Evolutionary conservation across 2,797 vertebrate genomes (phyloP).

Genomic region (Paguma larvata): DNA sequence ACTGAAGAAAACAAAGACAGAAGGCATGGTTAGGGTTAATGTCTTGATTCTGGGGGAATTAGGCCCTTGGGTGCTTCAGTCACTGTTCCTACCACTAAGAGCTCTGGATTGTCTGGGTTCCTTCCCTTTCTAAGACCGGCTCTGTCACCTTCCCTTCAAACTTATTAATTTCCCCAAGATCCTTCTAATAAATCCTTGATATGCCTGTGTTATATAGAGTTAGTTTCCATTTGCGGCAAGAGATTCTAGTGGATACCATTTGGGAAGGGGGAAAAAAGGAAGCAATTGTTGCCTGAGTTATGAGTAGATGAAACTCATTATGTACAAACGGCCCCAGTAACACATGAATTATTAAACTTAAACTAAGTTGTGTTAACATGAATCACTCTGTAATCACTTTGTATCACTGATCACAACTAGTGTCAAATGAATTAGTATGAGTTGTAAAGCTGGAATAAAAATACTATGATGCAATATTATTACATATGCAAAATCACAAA

Average conservation of each 20-base stretch:
- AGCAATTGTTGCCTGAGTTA: slow-evolving; percentile 21
- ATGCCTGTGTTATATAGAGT: background rate
- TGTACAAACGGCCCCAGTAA: slow-evolving; percentile 28
- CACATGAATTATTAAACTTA: slow-evolving; percentile 59
- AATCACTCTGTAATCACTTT: slow-evolving; percentile 71
- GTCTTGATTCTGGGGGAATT: background rate
- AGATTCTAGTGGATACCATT: background rate
- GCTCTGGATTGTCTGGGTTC: background rate
- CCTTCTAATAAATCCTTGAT: background rate
- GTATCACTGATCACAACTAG: slow-evolving; percentile 35
- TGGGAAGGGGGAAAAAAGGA: background rate
- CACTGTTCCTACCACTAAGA: background rate
- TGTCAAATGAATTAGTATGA: slow-evolving; percentile 43
- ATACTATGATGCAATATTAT: slow-evolving; percentile 52
- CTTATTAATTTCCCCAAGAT: background rate
- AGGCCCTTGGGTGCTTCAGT: background rate
- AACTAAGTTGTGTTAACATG: slow-evolving; percentile 61
- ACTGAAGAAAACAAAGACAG: background rate
- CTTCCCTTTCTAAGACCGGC: background rate
- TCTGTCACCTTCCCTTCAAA: background rate
- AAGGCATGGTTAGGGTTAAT: background rate
- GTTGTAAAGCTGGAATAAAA: slow-evolving; percentile 53
- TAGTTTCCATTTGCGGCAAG: background rate
- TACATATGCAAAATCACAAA: slow-evolving; percentile 53
- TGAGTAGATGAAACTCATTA: slow-evolving; percentile 20